These are phyloP conservation scores for Tragelaphus strepsiceros DNA, from an alignment of 2,113 vertebrate genomes.

Conservation along the genomic window DNA sequence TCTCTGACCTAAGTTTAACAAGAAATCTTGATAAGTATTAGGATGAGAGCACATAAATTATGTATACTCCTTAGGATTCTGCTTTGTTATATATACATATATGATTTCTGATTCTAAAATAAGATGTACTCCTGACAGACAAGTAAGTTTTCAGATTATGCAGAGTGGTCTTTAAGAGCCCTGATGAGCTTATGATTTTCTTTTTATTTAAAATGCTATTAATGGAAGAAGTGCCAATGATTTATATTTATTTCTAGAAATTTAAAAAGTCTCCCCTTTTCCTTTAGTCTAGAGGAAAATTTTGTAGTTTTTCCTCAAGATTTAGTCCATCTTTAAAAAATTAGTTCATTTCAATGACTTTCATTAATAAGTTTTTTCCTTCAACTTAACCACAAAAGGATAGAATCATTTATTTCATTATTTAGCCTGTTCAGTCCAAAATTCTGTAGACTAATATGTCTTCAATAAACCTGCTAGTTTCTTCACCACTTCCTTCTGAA, in stretches of 20 bases:
- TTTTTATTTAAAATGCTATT: conserved; percentile 6
- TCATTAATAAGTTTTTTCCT: not conserved
- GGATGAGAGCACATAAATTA: not conserved
- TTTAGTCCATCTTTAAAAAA: not conserved
- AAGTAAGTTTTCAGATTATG: not conserved
- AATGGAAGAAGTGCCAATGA: not conserved
- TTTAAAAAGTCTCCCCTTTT: not conserved
- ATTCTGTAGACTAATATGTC: not conserved
- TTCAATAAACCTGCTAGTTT: not conserved
- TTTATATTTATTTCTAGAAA: not conserved
- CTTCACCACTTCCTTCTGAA: not conserved
- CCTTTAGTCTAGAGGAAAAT: not conserved
- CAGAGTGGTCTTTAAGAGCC: not conserved
- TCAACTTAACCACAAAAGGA: not conserved
- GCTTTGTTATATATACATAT: not conserved
- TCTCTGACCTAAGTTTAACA: not conserved
- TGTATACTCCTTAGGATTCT: not conserved
- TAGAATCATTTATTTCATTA: not conserved
- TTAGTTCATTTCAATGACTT: not conserved
- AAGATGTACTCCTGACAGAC: not conserved
- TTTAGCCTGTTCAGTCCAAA: not conserved
- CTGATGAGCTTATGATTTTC: not conserved
- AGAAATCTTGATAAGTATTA: not conserved
- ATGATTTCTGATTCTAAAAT: not conserved
- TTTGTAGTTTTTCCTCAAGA: not conserved